phyloP scores from a whole-genome alignment of 2,113 vertebrate genomes.

The Mustelus asterias region DNA sequence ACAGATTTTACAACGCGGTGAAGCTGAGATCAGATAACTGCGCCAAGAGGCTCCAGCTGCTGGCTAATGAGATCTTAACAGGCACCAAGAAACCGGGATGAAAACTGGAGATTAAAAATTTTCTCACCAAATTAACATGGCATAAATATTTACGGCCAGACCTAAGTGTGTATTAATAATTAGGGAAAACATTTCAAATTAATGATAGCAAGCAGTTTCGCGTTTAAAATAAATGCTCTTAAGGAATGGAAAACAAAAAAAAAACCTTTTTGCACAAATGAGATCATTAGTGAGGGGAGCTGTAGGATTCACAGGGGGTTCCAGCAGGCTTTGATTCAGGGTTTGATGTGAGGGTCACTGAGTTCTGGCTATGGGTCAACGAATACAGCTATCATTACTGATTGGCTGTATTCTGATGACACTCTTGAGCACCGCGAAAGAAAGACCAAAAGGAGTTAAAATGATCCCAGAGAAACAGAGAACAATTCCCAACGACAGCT shows the following conservation, averaged over 20 bases:
- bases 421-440: constrained; percentile 25
- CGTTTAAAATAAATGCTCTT: constrained; percentile 26
- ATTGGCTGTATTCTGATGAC: constrained; percentile 37
- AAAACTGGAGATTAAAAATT: constrained; percentile 13
- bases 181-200: constrained; percentile 36
- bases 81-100: constrained; percentile 13
- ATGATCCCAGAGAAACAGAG: constrained; percentile 13
- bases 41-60: neutral
- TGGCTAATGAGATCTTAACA: constrained; percentile 33
- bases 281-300: constrained; percentile 29
- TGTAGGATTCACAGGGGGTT: constrained; percentile 4
- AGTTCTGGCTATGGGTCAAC: neutral
- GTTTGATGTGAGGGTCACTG: constrained; percentile 33
- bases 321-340: constrained; percentile 26
- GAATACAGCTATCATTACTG: constrained; percentile 25
- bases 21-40: neutral
- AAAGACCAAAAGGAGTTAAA: constrained; percentile 36
- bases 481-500: constrained; percentile 28
- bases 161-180: constrained; percentile 31
- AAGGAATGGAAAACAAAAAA: constrained; percentile 20
- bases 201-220: constrained; percentile 8
- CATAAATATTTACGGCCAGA: constrained; percentile 30
- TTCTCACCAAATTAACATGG: constrained; percentile 28
- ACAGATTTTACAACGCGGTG: neutral
- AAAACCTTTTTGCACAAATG: constrained; percentile 26